Evolutionary conservation across 2,797 vertebrate species (phyloP), one percentile per base, ranked within the genome.

Genomic region (Diplodus sargus): DNA sequence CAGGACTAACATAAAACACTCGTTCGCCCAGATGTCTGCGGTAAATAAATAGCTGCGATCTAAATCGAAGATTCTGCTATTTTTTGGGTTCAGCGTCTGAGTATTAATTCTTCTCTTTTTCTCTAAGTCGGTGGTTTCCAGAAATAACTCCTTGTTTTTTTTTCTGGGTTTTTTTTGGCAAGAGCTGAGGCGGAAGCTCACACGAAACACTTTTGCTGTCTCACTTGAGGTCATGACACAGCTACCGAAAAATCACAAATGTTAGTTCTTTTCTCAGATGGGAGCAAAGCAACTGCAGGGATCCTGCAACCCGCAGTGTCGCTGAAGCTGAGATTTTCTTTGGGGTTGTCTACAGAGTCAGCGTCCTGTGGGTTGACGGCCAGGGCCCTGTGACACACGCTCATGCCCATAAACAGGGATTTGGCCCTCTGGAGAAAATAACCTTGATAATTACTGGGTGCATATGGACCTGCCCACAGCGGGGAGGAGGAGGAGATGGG

Each of bases 361-460:
- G 85, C 70, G 70, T 92, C 87, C 87, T 84, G 85, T 73, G 89
- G 87, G 82, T 91, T 87, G 89, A 92, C 87, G 84, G 90, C 87
- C 85, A 84, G 81, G 82, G 83, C 87, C 79, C 82, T 81, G 86
- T 90, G 89, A 92, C 92, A 94, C 91, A 93, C 83, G 90, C 90
- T 90, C 74, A 89, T 93, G 87, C 87, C 91, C 92, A 94, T 95
- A 95, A 94, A 95, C 92, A 93, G 92, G 92, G 94, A 93, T 94
- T 94, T 93, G 88, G 88, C 88, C 84, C 90, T 89, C 91, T 83
- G 87, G 92, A 93, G 93, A 94, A 95, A 95, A 94, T 93, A 94
- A 92, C 91, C 91, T 92, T 77, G 79, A 90, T 95, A 94, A 95
- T 95, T 94, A 94, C 93, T 89, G 92, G 93, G 89, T 94, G 88